Percentiles rank a stretch among this genome's conserved stretches.
These are phyloP conservation scores for Neoaliturus tenellus DNA, from an alignment of 2,888 invertebrate species.

Conservation along the genomic window DNA sequence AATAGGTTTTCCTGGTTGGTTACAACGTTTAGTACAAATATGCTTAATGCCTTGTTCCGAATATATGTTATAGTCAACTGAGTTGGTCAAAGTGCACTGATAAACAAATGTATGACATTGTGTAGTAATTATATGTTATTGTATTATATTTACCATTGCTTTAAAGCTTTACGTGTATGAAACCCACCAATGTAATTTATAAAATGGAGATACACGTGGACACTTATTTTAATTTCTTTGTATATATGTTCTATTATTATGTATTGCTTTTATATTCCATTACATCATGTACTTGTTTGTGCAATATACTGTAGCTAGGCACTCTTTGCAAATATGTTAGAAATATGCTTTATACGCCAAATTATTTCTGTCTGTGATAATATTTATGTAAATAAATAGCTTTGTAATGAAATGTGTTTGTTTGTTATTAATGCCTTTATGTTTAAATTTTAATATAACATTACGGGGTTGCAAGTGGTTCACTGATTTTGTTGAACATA, in stretches of 20 bases:
- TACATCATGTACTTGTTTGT: background rate
- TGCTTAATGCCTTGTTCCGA: background rate
- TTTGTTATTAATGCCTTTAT: no score
- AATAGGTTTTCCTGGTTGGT: background rate
- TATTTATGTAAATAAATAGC: background rate
- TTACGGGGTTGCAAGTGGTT: no score
- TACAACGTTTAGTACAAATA: background rate
- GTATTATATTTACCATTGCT: background rate
- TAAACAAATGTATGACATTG: background rate
- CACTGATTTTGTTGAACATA: no score
- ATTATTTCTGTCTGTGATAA: background rate
- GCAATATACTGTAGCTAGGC: background rate
- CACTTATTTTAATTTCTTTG: background rate
- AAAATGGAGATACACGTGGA: background rate
- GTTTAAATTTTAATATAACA: no score
- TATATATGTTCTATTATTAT: no score
- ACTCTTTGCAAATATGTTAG: background rate
- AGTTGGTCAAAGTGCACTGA: background rate
- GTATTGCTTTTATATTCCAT: background rate
- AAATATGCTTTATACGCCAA: background rate
- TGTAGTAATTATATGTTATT: no score
- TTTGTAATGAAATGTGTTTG: background rate
- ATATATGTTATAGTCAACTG: background rate
- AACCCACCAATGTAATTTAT: background rate
- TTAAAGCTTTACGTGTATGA: background rate